Evolutionary conservation across 2,888 invertebrate species (phyloP), one percentile per base, ranked within the genome.

Genomic region (Psococerastis gibbosa): DNA sequence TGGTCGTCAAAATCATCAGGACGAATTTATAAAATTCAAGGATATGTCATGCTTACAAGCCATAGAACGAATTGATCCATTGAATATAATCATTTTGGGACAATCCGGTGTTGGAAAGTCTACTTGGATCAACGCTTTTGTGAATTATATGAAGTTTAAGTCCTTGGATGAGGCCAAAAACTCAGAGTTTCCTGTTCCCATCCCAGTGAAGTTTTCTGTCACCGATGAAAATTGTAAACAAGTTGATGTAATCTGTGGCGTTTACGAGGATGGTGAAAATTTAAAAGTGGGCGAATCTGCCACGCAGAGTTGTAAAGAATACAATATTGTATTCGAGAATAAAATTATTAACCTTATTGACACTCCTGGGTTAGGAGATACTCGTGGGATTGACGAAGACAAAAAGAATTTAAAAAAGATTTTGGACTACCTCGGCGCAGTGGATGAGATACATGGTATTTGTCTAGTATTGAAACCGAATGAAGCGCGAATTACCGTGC

Each of bases 401-500:
- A 3, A 17, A 17, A 33, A 33, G 17, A 33, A 33, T 9, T 15
- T 33, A 17, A 33, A 33, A 17, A 33, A 33, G 17, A 33, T 33
- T 33, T 33, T 33, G 17, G 33, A 33, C 17, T 17, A 33, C 9
- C 15, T 33, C 17, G 3, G 9, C 15, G 16, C 15, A 16, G 15
- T 33, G 15, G 33, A 33, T 3, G 33, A 33, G 9, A 33, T 33
- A 6, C 33, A 33, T 17, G 33, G 33, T 4, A 16, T 33, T 33
- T 33, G 33, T 9, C 15, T 33, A 16, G 15, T 33, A 33, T 9
- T 33, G 33, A 33, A 33, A 33, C 33, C 33, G 9, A 33, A 33
- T 33, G 33, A 33, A 33, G 15, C 33, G 9, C 15, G 17, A 33
- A 33, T 33, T 9, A 17, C 16, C 4, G 33, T 33, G 15, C 17